Percentiles rank a stretch among this genome's conserved stretches.
Conservation (phyloP, 2,113 vertebrate species). For the Ranitomeya variabilis region DNA sequence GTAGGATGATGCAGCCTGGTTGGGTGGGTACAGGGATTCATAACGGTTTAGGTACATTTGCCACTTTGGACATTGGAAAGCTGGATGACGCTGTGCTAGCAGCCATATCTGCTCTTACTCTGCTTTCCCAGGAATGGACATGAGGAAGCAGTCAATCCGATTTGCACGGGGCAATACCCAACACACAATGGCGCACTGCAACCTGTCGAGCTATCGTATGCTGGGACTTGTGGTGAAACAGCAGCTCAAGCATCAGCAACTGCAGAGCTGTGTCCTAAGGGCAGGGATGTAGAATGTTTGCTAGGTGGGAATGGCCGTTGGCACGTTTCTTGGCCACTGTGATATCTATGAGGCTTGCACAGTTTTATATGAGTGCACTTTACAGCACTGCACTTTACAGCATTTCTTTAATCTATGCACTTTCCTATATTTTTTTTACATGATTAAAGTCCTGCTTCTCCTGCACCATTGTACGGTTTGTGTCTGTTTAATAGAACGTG, state of each 20-base stretch:
- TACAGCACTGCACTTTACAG: slow-evolving; percentile 30
- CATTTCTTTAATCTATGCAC: slow-evolving; percentile 27
- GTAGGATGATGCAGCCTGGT: neutral
- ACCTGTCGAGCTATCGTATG: neutral
- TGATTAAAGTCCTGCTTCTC: slow-evolving; percentile 29
- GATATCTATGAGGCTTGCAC: neutral
- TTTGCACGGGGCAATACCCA: neutral
- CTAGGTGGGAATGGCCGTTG: neutral
- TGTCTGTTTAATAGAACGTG: neutral
- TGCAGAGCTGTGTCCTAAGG: neutral
- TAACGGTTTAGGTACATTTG: neutral
- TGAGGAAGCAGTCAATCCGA: neutral
- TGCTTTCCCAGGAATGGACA: neutral
- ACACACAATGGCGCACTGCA: neutral
- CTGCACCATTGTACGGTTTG: neutral
- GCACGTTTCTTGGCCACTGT: neutral
- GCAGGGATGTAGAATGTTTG: neutral
- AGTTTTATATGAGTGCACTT: neutral
- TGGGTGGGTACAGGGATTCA: neutral
- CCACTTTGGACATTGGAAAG: neutral
- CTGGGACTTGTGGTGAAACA: neutral
- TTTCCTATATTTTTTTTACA: slow-evolving; percentile 18
- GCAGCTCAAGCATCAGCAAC: neutral
- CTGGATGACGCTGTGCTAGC: neutral
- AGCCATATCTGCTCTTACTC: neutral